These are phyloP conservation scores for Agapornis roseicollis DNA, from an alignment of 2,113 vertebrate genomes.

Conservation along the genomic window DNA sequence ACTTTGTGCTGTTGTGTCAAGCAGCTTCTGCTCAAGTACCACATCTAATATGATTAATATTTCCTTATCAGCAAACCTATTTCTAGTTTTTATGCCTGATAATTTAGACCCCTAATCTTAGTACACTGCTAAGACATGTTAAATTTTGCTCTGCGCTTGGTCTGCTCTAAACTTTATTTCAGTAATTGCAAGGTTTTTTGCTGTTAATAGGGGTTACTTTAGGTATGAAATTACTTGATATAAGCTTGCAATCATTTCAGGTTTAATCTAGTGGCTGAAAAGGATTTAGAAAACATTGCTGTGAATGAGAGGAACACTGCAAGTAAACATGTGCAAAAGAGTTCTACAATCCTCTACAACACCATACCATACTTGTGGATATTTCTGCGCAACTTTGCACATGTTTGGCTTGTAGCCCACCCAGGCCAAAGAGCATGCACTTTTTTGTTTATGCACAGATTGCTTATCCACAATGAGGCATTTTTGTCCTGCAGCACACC, in stretches of 20 bases:
- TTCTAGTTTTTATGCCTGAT: neutral
- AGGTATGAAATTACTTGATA: neutral
- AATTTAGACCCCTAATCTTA: neutral
- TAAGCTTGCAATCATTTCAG: neutral
- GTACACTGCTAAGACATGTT: neutral
- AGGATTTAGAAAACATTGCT: neutral
- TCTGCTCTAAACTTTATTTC: neutral
- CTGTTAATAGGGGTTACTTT: neutral
- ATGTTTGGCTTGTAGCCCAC: neutral
- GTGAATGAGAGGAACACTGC: neutral
- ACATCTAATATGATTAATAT: neutral
- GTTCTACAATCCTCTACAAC: neutral
- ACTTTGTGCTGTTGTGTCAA: neutral
- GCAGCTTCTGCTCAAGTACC: neutral
- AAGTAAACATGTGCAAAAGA: neutral
- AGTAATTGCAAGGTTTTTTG: neutral
- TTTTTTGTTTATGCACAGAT: neutral
- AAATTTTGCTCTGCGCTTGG: neutral
- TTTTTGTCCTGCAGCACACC: neutral
- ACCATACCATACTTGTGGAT: neutral
- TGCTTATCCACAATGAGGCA: neutral
- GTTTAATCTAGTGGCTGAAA: neutral
- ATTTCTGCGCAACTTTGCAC: neutral
- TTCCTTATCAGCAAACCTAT: neutral
- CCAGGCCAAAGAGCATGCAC: neutral